Evolutionary conservation across 2,888 invertebrate species (phyloP), one percentile per base, ranked within the genome.

Genomic region (Lasioglossum lativentre): DNA sequence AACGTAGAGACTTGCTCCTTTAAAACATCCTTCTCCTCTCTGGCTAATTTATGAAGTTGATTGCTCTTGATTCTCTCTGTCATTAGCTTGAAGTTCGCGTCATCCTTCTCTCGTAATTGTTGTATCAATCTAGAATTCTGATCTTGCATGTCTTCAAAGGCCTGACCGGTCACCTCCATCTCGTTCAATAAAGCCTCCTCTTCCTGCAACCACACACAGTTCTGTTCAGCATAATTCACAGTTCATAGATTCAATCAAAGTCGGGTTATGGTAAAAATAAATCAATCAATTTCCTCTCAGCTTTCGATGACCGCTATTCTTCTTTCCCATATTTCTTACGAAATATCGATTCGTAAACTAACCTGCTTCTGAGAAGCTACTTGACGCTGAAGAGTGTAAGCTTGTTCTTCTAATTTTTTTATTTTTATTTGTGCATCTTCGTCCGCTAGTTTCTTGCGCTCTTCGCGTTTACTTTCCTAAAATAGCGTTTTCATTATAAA

Each of bases 81-180:
- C 99, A 99, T 99, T 8, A 99, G 96, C 95, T 99, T 99, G 95
- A 99, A 99, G 95, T 99, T 99, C 6, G 99, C 99, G 94, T 99
- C 99, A 93, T 99, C 99, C 93, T 99, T 99, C 95, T 99, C 99
- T 4, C 99, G 96, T 82, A 99, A 95, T 95, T 99, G 99, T 92
- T 99, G 99, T 77, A 99, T 98, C 34, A 99, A 96, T 59, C 99
- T 96, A 0, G 98, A 98, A 95, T 99, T 99, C 96, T 99, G 99
- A 93, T 99, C 99, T 95, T 99, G 99, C 99, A 99, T 99, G 93
- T 99, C 99, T 95, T 99, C 99, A 94, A 99, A 99, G 1, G 99
- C 99, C 95, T 99, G 99, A 0, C 99, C 99, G 0, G 99, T 99
- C 4, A 99, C 99, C 95, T 99, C 99, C 99, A 99, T 99, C 95